Percentiles rank a stretch among this genome's conserved stretches.
Evolutionary conservation across 2,797 vertebrate genomes (phyloP).

Genomic region (Champsocephalus gunnari): DNA sequence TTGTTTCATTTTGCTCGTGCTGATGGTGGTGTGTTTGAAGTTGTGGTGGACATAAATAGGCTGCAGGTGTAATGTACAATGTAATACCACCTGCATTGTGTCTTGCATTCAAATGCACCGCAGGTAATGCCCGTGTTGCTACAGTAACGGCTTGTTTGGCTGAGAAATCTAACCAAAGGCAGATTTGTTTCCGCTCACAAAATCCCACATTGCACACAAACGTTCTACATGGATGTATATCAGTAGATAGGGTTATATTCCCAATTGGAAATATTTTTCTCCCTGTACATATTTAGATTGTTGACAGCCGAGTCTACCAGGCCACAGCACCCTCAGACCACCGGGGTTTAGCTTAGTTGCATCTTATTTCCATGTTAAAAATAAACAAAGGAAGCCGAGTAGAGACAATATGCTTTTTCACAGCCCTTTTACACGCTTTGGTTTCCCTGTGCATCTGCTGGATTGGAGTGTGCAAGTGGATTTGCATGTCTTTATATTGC

Average conservation of each 20-base stretch:
- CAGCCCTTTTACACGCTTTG: conserved; percentile 62
- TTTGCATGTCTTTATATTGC: conserved; percentile 77
- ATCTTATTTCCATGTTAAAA: conserved; percentile 75
- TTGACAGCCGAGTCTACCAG: conserved; percentile 52
- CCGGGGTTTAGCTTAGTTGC: conserved; percentile 63
- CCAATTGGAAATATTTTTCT: conserved; percentile 20
- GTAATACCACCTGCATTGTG: conserved; percentile 42
- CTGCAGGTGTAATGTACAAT: conserved; percentile 66
- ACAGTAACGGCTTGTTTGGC: conserved; percentile 36
- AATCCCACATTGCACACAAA: not conserved
- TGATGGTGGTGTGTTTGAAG: conserved; percentile 68
- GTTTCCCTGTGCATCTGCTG: conserved; percentile 59
- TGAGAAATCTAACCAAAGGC: conserved; percentile 30
- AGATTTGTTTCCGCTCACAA: conserved; percentile 30
- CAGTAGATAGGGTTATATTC: conserved; percentile 2
- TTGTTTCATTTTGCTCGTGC: conserved; percentile 62
- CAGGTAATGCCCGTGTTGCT: conserved; percentile 36
- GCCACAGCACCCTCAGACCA: conserved; percentile 30
- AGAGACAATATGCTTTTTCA: conserved; percentile 60
- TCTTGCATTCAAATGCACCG: conserved; percentile 42
- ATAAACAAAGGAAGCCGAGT: conserved; percentile 65
- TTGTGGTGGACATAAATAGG: conserved; percentile 35
- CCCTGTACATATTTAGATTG: conserved; percentile 38
- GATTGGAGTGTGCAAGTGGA: conserved; percentile 66
- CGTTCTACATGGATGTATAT: conserved; percentile 5